Conservation (phyloP, 2,888 invertebrate species). For the Lamproptera curius region DNA sequence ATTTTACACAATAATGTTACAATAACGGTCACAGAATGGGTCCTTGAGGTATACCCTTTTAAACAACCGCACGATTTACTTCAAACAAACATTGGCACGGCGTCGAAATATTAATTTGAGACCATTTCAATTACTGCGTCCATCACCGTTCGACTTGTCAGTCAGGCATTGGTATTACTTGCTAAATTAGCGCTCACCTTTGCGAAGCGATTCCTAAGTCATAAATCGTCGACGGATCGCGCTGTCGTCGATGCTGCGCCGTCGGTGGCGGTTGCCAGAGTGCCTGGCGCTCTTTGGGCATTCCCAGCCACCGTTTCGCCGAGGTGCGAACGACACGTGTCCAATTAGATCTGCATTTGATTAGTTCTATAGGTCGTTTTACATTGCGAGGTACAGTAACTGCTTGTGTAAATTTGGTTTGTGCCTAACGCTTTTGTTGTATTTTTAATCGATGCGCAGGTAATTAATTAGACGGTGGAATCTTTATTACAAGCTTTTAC, state of each 20-base stretch:
- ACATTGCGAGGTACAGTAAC: background rate
- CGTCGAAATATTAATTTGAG: too few species aligned
- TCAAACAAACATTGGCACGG: too few species aligned
- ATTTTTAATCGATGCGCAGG: too few species aligned
- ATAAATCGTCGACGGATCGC: conserved; percentile 54
- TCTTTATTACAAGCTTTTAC: too few species aligned
- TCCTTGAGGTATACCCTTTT: too few species aligned
- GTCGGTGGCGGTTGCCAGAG: conserved; percentile 24
- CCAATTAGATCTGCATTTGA: conserved; percentile 38
- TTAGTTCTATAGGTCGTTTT: conserved; percentile 23
- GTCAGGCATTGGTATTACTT: conserved; percentile 15
- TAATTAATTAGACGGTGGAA: too few species aligned
- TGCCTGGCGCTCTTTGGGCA: conserved; percentile 17
- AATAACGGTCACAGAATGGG: too few species aligned
- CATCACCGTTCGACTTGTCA: conserved; percentile 1
- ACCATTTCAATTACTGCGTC: too few species aligned
- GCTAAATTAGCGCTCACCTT: conserved; percentile 51
- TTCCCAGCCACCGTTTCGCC: conserved; percentile 23
- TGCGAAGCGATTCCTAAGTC: conserved; percentile 51
- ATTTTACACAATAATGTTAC: too few species aligned
- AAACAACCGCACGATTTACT: too few species aligned
- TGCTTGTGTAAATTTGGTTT: too few species aligned
- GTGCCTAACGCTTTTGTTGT: too few species aligned
- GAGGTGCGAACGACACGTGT: conserved; percentile 56
- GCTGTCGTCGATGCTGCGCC: conserved; percentile 42